These are phyloP conservation scores for Pionites leucogaster DNA, from an alignment of 2,113 vertebrate genomes.

Conservation along the genomic window DNA sequence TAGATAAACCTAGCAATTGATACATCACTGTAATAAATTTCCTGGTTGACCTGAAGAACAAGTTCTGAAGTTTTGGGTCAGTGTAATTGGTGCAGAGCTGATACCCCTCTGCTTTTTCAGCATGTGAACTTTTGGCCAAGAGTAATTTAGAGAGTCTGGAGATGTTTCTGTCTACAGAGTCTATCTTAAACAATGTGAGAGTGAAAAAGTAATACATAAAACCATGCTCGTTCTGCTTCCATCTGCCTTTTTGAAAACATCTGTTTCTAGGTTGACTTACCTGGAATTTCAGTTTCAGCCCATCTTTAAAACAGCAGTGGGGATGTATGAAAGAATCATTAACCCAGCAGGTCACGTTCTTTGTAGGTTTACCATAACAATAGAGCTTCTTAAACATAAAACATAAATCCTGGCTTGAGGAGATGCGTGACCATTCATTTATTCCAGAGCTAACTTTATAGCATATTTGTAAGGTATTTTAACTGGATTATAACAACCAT, in stretches of 20 bases:
- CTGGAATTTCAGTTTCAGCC: background rate
- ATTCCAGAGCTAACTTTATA: background rate
- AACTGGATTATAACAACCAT: background rate
- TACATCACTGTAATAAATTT: background rate
- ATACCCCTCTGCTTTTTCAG: background rate
- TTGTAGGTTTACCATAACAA: background rate
- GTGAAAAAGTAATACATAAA: background rate
- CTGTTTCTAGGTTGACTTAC: background rate
- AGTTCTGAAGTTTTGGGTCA: background rate
- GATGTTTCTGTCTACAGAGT: background rate
- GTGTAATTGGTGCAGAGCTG: background rate
- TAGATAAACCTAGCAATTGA: background rate
- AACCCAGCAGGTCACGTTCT: background rate
- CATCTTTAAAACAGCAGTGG: background rate
- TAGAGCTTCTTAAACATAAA: background rate
- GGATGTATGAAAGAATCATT: background rate
- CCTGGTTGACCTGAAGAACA: background rate
- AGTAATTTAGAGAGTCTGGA: background rate
- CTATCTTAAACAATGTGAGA: background rate
- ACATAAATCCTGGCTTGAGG: constrained; percentile 7
- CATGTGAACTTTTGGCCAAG: background rate
- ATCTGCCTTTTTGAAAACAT: background rate
- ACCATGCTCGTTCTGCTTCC: background rate
- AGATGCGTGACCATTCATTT: background rate
- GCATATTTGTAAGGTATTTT: background rate